Evolutionary conservation across 2,797 vertebrate species (phyloP).

Genomic region (Chelon auratus): DNA sequence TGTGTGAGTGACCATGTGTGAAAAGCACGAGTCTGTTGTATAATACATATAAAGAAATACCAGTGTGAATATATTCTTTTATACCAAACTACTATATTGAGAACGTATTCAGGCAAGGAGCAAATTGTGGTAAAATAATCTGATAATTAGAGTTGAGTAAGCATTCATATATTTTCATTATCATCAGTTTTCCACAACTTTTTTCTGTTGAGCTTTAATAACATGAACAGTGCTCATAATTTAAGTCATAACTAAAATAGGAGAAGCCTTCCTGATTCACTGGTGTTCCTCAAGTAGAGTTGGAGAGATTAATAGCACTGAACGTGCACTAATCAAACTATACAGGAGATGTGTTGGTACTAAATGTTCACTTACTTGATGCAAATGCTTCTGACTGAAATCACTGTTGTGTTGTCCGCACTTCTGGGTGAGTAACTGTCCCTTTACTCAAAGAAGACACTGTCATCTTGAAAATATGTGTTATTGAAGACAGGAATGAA

Average conservation of each 20-base stretch:
- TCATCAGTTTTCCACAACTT: neutral
- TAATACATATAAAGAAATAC: constrained; percentile 5
- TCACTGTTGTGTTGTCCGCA: constrained; percentile 5
- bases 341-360: neutral
- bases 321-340: neutral
- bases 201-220: neutral
- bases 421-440: constrained; percentile 16
- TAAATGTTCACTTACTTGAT: neutral
- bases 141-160: neutral
- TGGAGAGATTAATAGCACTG: neutral
- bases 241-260: too few relatives aligned
- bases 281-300: neutral
- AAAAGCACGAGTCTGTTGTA: neutral
- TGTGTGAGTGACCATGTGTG: constrained; percentile 42
- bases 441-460: constrained; percentile 16
- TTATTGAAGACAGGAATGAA: constrained; percentile 34
- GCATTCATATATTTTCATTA: neutral
- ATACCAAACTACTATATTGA: constrained; percentile 12
- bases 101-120: neutral
- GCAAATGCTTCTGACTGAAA: neutral
- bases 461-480: constrained; percentile 31
- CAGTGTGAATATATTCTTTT: constrained; percentile 1
- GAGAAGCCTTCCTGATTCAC: neutral
- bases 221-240: too few relatives aligned
- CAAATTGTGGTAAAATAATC: constrained; percentile 2